phyloP scores from a whole-genome alignment of 2,888 invertebrate genomes.

The Cheilosia vulpina region DNA sequence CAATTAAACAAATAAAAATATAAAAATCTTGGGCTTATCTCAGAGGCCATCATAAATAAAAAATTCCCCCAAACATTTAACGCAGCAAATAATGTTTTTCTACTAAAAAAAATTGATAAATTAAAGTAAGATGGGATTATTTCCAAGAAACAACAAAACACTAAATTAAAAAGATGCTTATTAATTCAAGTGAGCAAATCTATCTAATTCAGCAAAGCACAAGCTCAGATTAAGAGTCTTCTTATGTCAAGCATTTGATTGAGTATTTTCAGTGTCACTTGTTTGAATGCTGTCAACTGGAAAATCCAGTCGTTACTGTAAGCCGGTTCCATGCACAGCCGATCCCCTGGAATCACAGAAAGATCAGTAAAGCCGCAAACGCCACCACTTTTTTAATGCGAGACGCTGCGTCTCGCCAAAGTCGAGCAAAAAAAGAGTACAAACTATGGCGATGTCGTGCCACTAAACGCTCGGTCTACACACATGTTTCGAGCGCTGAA shows the following conservation, averaged over 20 bases:
- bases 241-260: neutral
- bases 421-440: neutral
- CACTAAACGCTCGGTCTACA: neutral
- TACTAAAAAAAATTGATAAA: neutral
- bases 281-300: neutral
- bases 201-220: neutral
- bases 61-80: neutral
- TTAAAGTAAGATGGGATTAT: neutral
- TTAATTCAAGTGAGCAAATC: neutral
- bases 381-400: neutral
- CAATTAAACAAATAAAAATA: no score
- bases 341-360: neutral
- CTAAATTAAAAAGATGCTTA: neutral
- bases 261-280: conserved; percentile 1
- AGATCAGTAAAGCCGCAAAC: conserved; percentile 2
- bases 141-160: conserved; percentile 1
- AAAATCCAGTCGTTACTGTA: neutral
- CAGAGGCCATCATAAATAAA: neutral
- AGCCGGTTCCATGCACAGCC: neutral
- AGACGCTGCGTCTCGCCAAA: conserved; percentile 3
- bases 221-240: neutral
- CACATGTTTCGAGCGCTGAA: conserved; percentile 9
- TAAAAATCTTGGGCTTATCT: neutral
- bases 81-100: neutral
- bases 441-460: conserved; percentile 4